Percentiles rank a stretch among this genome's conserved stretches.
These are phyloP conservation scores for Melinaea menophilus DNA, from an alignment of 2,888 invertebrate genomes.

Conservation along the genomic window DNA sequence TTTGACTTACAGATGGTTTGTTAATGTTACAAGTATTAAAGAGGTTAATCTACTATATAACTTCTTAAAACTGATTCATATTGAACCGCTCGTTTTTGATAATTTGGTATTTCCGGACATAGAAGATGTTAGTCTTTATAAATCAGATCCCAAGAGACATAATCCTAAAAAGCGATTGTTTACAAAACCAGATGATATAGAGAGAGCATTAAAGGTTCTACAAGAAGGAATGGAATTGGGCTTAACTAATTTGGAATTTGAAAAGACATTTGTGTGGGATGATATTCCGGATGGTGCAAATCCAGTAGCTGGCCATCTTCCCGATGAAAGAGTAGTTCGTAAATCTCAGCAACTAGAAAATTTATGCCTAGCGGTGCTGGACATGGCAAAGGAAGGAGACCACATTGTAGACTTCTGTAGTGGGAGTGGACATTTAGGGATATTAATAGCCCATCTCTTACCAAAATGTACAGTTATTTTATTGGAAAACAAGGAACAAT, in stretches of 20 bases:
- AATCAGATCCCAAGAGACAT: slow-evolving; percentile 86
- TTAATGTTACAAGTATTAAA: slow-evolving; percentile 46
- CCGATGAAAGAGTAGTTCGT: slow-evolving; percentile 82
- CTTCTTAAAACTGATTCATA: slow-evolving; percentile 35
- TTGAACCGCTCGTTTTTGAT: slow-evolving; percentile 30
- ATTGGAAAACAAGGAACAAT: slow-evolving; percentile 94
- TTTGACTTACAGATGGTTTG: slow-evolving; percentile 81
- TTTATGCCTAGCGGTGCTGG: slow-evolving; percentile 85
- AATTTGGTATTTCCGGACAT: slow-evolving; percentile 64
- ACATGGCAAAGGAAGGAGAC: slow-evolving; percentile 81
- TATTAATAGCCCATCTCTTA: slow-evolving; percentile 87
- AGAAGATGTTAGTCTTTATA: slow-evolving; percentile 83
- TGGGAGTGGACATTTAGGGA: slow-evolving; percentile 95
- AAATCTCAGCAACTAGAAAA: slow-evolving; percentile 94
- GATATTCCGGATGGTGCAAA: slow-evolving; percentile 84
- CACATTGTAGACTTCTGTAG: slow-evolving; percentile 95
- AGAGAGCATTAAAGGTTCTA: slow-evolving; percentile 73
- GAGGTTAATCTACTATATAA: slow-evolving; percentile 35
- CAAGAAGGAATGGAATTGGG: slow-evolving; percentile 65
- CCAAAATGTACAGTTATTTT: slow-evolving; percentile 88
- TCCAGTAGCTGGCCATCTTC: slow-evolving; percentile 88
- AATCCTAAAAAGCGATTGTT: slow-evolving; percentile 84
- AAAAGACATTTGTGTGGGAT: slow-evolving; percentile 80
- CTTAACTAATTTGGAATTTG: slow-evolving; percentile 47
- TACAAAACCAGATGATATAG: slow-evolving; percentile 87